Evolutionary conservation across 2,113 vertebrate species (phyloP), one percentile per base, ranked within the genome.

Genomic region (Dascyllus trimaculatus): DNA sequence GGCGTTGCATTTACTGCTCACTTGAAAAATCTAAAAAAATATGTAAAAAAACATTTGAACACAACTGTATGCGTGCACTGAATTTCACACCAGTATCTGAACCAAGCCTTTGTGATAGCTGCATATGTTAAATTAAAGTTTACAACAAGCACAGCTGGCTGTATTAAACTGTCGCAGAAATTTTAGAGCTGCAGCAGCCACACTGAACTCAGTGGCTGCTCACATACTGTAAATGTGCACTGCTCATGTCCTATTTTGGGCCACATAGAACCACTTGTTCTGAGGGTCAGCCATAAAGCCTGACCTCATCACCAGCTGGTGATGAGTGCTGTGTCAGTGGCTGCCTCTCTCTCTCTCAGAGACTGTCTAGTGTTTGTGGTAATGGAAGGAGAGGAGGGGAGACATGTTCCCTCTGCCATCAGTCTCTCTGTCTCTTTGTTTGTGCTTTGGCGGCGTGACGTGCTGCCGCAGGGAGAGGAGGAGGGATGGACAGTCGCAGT

Each of bases 281-380:
- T 65, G 68, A 35, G 79, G 91, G 82, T 89, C 89, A 82, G 80
- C 63, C 80, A 85, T 85, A 57, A 85, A 75, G 81, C 71, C 78
- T 85, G 89, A 92, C 91, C 88, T 89, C 91, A 90, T 88, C 85
- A 66, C 29, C 84, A 79, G 77, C 76, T 73, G 86, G 53, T 80
- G 84, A 80, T 85, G 78, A 80, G 80, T 51, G 68, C 73, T 78
- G 53, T 29, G 70, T 64, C 78, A 72, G 74, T 21, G 53, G 49
- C 63, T 48, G 61, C 68, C 46, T 71, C 48, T 46, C 71, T 35
- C 81, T 69, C 40, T 43, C 75, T 74, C 82, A 26, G 62, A 84
- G 53, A 51, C 61, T 11, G 51, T 66, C 29, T 56, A 86, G 51
- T 88, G 86, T 87, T 82, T 80, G 88, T 73, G 56, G 69, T 86